Percentiles rank a stretch among this genome's conserved stretches.
Conservation (phyloP, 2,113 vertebrate genomes). For the Ginglymostoma cirratum region DNA sequence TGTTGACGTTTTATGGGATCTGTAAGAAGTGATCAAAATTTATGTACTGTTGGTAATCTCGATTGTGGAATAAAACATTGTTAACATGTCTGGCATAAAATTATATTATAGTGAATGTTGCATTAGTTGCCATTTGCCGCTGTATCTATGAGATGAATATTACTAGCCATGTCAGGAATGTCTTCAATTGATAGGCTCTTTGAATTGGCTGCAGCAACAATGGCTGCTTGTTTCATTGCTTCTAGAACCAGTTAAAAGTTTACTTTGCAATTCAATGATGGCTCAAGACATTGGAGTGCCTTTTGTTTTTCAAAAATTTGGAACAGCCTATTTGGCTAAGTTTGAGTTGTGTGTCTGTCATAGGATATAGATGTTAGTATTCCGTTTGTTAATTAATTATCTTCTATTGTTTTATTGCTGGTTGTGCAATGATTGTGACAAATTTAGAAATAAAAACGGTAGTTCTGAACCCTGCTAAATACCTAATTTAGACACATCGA, state of each 20-base stretch:
- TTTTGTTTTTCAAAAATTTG: not conserved
- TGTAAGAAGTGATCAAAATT: not conserved
- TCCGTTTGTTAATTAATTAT: not conserved
- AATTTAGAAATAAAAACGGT: not conserved
- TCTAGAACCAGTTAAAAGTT: not conserved
- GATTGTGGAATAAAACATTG: conserved; percentile 5
- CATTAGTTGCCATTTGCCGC: not conserved
- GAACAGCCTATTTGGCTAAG: not conserved
- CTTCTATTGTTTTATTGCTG: not conserved
- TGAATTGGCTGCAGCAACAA: not conserved
- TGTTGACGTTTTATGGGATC: not conserved
- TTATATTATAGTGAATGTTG: not conserved
- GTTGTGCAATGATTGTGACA: not conserved
- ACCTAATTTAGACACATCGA: not conserved
- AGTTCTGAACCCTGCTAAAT: not conserved
- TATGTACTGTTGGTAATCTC: not conserved
- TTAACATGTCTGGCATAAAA: not conserved
- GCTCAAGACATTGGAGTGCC: not conserved
- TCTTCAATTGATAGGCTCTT: not conserved
- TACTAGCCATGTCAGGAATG: not conserved
- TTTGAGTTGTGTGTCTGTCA: not conserved
- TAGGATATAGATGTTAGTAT: not conserved
- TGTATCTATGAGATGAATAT: not conserved
- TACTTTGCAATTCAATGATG: not conserved
- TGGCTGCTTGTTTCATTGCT: not conserved